Percentiles rank a stretch among this genome's conserved stretches.
phyloP scores from a whole-genome alignment of 2,888 invertebrate species.

The Dryocosmus kuriphilus region DNA sequence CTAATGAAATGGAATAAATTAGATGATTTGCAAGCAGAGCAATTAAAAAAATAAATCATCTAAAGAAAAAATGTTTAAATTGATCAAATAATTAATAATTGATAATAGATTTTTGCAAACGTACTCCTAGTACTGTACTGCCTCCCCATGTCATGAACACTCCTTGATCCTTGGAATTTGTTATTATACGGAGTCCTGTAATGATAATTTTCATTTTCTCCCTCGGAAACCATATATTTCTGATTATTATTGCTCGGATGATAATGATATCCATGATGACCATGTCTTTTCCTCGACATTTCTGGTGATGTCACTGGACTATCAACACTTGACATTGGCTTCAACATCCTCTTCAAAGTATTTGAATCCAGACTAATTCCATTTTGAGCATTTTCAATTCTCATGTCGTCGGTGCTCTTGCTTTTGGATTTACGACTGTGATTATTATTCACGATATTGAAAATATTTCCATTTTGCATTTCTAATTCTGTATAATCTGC shows the following conservation, averaged over 20 bases:
- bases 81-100: neutral
- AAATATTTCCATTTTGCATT: conserved; percentile 75
- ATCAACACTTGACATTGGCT: conserved; percentile 94
- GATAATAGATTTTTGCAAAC: neutral
- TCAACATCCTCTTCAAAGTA: conserved; percentile 95
- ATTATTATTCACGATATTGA: conserved; percentile 76
- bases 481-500: conserved; percentile 80
- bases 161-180: conserved; percentile 79
- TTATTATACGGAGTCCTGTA: conserved; percentile 71
- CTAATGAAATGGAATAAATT: neutral
- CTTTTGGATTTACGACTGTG: conserved; percentile 85
- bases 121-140: conserved; percentile 62
- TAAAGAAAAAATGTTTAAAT: neutral
- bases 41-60: neutral
- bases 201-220: conserved; percentile 76
- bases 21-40: neutral
- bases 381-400: conserved; percentile 75
- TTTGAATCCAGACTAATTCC: conserved; percentile 85
- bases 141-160: conserved; percentile 86
- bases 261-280: conserved; percentile 80
- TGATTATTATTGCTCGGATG: conserved; percentile 75
- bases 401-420: conserved; percentile 95
- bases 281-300: conserved; percentile 90
- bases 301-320: conserved; percentile 95
- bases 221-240: conserved; percentile 79